These are phyloP conservation scores for Eidolon dupreanum DNA, from an alignment of 2,797 vertebrate species.

Conservation along the genomic window DNA sequence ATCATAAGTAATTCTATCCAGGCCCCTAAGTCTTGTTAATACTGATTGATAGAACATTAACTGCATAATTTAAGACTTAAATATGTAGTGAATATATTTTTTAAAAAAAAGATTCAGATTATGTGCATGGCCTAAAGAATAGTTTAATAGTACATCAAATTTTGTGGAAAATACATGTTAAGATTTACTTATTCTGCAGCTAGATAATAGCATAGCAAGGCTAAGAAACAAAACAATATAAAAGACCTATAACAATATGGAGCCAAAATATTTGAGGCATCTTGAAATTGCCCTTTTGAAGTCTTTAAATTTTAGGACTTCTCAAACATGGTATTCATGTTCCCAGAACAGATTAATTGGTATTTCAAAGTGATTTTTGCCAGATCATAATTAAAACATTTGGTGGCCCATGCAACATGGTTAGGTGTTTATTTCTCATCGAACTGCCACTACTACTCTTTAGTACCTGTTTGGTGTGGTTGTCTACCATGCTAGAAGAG, in stretches of 20 bases:
- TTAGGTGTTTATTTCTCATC: not conserved
- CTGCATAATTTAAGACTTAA: not conserved
- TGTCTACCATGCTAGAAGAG: constrained; percentile 98
- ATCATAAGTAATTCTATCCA: not conserved
- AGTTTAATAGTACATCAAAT: not conserved
- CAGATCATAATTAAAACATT: not conserved
- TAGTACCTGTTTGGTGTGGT: constrained; percentile 97
- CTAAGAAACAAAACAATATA: constrained; percentile 1
- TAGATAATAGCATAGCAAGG: not conserved
- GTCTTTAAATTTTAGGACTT: not conserved
- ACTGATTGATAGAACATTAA: not conserved
- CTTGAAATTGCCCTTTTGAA: not conserved
- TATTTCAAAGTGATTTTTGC: not conserved
- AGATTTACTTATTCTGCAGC: not conserved
- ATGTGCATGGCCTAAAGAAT: not conserved
- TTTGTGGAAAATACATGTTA: constrained; percentile 49
- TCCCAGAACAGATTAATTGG: not conserved
- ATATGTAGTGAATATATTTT: not conserved
- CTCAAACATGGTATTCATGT: not conserved
- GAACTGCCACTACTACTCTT: not conserved
- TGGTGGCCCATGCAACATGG: too few species aligned
- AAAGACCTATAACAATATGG: not conserved
- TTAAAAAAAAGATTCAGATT: not conserved
- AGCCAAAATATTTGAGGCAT: not conserved
- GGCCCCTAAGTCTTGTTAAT: not conserved